A percentile compares a stretch with the other conserved stretches of the same genome.
Conservation (phyloP, 2,797 vertebrate species). For the Acropternis orthonyx region DNA sequence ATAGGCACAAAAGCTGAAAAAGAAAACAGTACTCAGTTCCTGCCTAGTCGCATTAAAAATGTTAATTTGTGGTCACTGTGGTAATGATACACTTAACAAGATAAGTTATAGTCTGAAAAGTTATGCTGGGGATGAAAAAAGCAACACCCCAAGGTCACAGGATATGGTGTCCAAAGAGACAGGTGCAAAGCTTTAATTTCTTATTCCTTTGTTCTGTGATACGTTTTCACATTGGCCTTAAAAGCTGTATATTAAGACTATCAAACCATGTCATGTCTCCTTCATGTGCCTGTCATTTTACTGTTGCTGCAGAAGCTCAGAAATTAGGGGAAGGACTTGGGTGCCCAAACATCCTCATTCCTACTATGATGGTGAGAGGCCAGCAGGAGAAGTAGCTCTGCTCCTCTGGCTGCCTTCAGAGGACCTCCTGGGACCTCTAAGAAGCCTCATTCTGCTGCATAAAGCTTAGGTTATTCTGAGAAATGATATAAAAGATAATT, state of each 20-base stretch:
- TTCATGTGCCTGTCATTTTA: not conserved
- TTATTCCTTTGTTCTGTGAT: not conserved
- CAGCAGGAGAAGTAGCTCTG: not conserved
- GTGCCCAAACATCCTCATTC: not conserved
- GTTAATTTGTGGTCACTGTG: not conserved
- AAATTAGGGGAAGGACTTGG: not conserved
- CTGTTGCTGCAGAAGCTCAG: not conserved
- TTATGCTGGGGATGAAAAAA: not conserved
- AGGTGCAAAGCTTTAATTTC: not conserved
- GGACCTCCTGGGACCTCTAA: not conserved
- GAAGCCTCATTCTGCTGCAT: not conserved
- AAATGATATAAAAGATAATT: slow-evolving; percentile 22
- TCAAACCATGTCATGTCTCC: not conserved
- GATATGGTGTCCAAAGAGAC: not conserved
- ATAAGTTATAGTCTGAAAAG: not conserved
- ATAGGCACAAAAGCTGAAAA: not conserved
- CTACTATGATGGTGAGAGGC: not conserved
- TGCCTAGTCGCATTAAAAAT: not conserved
- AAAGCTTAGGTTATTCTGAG: slow-evolving; percentile 32
- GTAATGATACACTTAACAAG: not conserved
- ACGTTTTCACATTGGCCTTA: not conserved
- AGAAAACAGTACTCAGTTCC: not conserved
- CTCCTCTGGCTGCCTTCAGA: not conserved
- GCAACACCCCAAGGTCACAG: not conserved
- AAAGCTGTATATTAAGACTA: not conserved